Base-by-base conservation (phyloP, 2,888 invertebrate species). In the Neelides folsomi region DNA sequence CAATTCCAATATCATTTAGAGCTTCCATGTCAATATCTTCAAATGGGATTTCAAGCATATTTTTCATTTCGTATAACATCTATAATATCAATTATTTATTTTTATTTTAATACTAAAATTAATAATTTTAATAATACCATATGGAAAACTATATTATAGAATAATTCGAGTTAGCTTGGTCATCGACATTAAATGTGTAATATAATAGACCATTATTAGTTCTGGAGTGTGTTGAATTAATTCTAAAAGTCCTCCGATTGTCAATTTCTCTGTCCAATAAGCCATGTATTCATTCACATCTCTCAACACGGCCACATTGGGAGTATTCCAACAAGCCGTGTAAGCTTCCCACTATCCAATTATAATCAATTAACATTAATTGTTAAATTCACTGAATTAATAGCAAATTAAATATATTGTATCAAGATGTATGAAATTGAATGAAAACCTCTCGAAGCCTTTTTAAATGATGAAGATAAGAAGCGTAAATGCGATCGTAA, bases 331-430 rank as follows among this genome's bases (percentile, higher is more conserved):
- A 15, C 47, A 47, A 15, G 47, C 47, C 7, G 39, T 47, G 47
- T 47, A 47, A 20, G 16, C 37, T 19, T 37, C 38, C 47, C 47
- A 47, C 47, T 47, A 47, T n/a, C 8, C 16, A 47, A 36, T 7
- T 16, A 34, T 12, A 9, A 13, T 10, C 8, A 10, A 16, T 10
- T 18, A 15, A 7, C 40, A 7, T 6, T 18, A 18, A 16, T n/a
- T n/a, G n/a, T n/a, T n/a, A n/a, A n/a, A n/a, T n/a, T n/a, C n/a
- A n/a, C n/a, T n/a, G n/a, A n/a, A n/a, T n/a, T n/a, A n/a, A n/a
- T n/a, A n/a, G 43, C 9, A 8, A 6, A 18, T 7, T 18, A 20
- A 16, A n/a, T 13, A 12, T 13, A 13, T 41, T 8, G 13, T 12
- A 41, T 13, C 9, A 13, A 8, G 41, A 12, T 13, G 8, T 44